Evolutionary conservation across 1,140 invertebrate genomes (phyloP).

Genomic region (Platyscapa corneri): DNA sequence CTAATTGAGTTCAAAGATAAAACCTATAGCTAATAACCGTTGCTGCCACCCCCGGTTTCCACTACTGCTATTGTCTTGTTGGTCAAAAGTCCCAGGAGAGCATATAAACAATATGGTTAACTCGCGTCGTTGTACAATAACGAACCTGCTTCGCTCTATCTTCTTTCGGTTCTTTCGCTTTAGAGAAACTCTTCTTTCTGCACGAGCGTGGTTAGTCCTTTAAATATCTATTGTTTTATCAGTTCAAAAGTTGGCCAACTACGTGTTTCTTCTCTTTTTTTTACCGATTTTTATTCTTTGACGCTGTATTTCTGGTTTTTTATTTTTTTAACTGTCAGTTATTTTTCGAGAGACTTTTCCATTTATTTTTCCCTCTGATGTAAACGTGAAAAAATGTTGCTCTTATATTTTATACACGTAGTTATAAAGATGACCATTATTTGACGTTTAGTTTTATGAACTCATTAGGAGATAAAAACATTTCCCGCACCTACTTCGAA

Average conservation of each 20-base stretch:
- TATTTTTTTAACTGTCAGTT: background rate
- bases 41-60: constrained; percentile 54
- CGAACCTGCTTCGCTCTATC: constrained; percentile 5
- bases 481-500: constrained; percentile 13
- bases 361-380: constrained; percentile 46
- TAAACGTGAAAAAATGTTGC: constrained; percentile 40
- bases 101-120: constrained; percentile 65
- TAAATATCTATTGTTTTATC: constrained; percentile 49
- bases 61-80: constrained; percentile 4
- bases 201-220: background rate
- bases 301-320: background rate
- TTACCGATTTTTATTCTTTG: background rate
- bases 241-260: constrained; percentile 7
- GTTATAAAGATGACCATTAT: constrained; percentile 28
- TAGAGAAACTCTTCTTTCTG: background rate
- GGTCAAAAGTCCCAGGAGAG: constrained; percentile 62
- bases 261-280: background rate
- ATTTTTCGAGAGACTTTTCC: constrained; percentile 24
- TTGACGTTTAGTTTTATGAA: constrained; percentile 51
- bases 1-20: constrained; percentile 74
- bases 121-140: constrained; percentile 31
- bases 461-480: constrained; percentile 49
- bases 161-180: constrained; percentile 10
- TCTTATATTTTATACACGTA: background rate
- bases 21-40: constrained; percentile 73